Conservation (phyloP, 2,888 invertebrate genomes). For the Onchidella celtica region DNA sequence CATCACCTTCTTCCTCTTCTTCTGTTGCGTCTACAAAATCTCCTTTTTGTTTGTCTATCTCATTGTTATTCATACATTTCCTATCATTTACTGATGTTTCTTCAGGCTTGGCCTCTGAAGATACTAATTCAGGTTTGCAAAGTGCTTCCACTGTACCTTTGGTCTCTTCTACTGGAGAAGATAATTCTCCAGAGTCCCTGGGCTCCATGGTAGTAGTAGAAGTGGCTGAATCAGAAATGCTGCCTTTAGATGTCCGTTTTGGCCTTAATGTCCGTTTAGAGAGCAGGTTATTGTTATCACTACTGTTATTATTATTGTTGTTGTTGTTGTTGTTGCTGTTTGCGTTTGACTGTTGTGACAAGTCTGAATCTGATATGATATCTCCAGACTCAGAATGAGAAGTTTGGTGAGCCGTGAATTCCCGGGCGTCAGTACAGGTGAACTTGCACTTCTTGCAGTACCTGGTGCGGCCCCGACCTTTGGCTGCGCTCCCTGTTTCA, state of each 20-base stretch:
- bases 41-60: neutral
- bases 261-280: slow-evolving; percentile 23
- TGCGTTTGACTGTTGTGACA: neutral
- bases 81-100: too few relatives aligned
- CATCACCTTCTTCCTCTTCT: slow-evolving; percentile 44
- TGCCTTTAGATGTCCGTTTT: slow-evolving; percentile 15
- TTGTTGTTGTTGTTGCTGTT: too few relatives aligned
- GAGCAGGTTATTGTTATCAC: neutral
- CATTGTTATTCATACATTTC: neutral
- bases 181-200: neutral
- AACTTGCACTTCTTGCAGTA: slow-evolving; percentile 73
- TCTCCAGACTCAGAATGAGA: slow-evolving; percentile 30
- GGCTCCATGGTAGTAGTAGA: slow-evolving; percentile 1
- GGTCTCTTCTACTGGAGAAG: neutral
- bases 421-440: slow-evolving; percentile 68
- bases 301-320: too few relatives aligned
- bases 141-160: neutral
- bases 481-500: slow-evolving; percentile 36
- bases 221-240: neutral
- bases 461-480: slow-evolving; percentile 62
- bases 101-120: neutral
- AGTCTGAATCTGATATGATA: neutral
- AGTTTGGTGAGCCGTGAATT: slow-evolving; percentile 69
- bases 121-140: neutral
- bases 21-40: too few relatives aligned